phyloP scores from a whole-genome alignment of 2,888 invertebrate species.

The Silvanus unidentatus region DNA sequence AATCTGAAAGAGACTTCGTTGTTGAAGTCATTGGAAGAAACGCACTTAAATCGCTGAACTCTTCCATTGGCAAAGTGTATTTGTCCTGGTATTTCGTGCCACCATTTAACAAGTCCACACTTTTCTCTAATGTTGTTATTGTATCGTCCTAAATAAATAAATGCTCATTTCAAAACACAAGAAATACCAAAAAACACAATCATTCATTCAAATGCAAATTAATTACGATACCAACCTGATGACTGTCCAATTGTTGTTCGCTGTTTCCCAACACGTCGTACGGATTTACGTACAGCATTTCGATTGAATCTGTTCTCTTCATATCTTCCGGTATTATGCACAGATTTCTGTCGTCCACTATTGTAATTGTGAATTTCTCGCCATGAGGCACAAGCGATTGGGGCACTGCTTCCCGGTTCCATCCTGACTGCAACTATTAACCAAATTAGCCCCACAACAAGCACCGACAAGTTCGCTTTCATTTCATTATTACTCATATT shows the following conservation, averaged over 20 bases:
- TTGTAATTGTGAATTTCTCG: slow-evolving; percentile 39
- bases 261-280: slow-evolving; percentile 27
- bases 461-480: no score
- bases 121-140: slow-evolving; percentile 14
- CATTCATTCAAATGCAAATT: not conserved
- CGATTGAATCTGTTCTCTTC: slow-evolving; percentile 25
- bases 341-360: slow-evolving; percentile 11
- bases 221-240: slow-evolving; percentile 2
- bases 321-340: slow-evolving; percentile 14
- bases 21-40: slow-evolving; percentile 50
- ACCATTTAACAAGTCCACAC: slow-evolving; percentile 15
- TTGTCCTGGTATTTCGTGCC: slow-evolving; percentile 14
- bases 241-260: not conserved
- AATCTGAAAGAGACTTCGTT: slow-evolving; percentile 40
- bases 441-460: slow-evolving; percentile 6
- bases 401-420: slow-evolving; percentile 35
- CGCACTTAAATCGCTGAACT: slow-evolving; percentile 63
- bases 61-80: slow-evolving; percentile 54
- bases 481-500: no score
- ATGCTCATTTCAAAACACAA: not conserved
- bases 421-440: slow-evolving; percentile 36
- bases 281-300: slow-evolving; percentile 35
- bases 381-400: slow-evolving; percentile 46
- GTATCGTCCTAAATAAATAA: slow-evolving; percentile 14
- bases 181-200: slow-evolving; percentile 2